phyloP scores from a whole-genome alignment of 2,113 vertebrate species.

The Fregata magnificens region DNA sequence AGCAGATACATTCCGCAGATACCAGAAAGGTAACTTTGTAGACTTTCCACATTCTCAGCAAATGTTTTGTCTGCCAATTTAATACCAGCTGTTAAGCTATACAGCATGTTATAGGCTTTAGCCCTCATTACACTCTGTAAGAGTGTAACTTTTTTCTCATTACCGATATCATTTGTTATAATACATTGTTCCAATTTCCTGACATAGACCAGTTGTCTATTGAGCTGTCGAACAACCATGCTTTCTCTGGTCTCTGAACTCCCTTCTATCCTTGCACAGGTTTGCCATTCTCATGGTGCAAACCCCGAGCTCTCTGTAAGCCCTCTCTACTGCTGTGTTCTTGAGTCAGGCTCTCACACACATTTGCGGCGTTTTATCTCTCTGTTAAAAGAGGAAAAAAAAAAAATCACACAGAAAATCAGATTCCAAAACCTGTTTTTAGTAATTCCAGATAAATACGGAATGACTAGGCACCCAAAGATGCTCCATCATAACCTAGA shows the following conservation, averaged over 20 bases:
- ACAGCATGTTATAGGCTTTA: neutral
- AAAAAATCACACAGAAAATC: neutral
- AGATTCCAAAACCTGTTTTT: neutral
- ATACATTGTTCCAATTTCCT: neutral
- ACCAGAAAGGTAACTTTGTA: conserved; percentile 10
- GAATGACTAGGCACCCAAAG: neutral
- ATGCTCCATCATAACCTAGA: neutral
- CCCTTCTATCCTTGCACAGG: neutral
- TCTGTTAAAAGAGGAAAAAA: neutral
- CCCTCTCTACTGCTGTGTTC: neutral
- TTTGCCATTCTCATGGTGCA: neutral
- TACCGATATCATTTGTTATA: neutral
- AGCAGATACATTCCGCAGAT: neutral
- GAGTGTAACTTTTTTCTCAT: conserved; percentile 2
- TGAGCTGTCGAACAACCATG: neutral
- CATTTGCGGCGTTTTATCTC: neutral
- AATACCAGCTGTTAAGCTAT: conserved; percentile 20
- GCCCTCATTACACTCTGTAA: neutral
- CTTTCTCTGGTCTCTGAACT: neutral
- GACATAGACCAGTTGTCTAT: neutral
- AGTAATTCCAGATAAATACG: neutral
- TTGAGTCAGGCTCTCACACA: neutral
- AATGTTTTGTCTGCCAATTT: conserved; percentile 49
- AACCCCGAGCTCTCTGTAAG: neutral
- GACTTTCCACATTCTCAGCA: conserved; percentile 43